Percentiles rank a stretch among this genome's conserved stretches.
Evolutionary conservation across 1,140 invertebrate genomes (phyloP).

Genomic region (Pomacea maculata): DNA sequence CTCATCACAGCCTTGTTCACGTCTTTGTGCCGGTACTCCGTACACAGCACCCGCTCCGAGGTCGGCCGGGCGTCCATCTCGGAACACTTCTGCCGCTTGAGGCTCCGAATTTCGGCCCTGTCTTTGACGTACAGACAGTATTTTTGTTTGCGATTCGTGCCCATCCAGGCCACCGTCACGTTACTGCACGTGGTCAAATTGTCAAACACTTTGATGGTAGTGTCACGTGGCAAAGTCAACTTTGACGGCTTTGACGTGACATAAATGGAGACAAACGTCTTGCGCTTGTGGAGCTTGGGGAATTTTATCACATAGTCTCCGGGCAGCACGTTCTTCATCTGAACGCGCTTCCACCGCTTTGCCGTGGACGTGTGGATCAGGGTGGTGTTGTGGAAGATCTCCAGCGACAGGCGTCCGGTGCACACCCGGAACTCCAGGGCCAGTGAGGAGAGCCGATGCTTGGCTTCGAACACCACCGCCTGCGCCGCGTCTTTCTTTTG

Average conservation of each 20-base stretch:
- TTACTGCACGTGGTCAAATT: constrained; percentile 50
- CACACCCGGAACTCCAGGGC: constrained; percentile 37
- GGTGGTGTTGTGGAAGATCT: constrained; percentile 26
- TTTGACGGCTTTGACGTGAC: constrained; percentile 39
- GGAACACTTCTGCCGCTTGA: constrained; percentile 33
- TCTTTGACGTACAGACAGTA: constrained; percentile 61
- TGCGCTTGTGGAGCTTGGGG: constrained; percentile 37
- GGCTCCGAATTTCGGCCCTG: constrained; percentile 24
- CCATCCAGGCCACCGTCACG: constrained; percentile 57
- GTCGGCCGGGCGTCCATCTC: constrained; percentile 19
- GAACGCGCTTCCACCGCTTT: constrained; percentile 38
- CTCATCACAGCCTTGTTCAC: constrained; percentile 43
- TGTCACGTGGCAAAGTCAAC: constrained; percentile 49
- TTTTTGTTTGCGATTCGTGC: constrained; percentile 49
- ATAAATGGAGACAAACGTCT: constrained; percentile 35
- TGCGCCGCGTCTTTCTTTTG: constrained; percentile 20
- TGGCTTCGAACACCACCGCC: constrained; percentile 24
- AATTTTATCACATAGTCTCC: constrained; percentile 47
- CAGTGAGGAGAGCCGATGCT: constrained; percentile 20
- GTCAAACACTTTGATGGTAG: constrained; percentile 44
- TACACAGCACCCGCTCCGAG: constrained; percentile 48
- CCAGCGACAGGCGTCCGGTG: constrained; percentile 29
- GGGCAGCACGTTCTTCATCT: constrained; percentile 35
- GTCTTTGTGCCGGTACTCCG: constrained; percentile 41
- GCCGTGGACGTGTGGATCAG: constrained; percentile 32